These are phyloP conservation scores for Callyntrura guangdongensis DNA, from an alignment of 2,888 invertebrate genomes.

Conservation along the genomic window DNA sequence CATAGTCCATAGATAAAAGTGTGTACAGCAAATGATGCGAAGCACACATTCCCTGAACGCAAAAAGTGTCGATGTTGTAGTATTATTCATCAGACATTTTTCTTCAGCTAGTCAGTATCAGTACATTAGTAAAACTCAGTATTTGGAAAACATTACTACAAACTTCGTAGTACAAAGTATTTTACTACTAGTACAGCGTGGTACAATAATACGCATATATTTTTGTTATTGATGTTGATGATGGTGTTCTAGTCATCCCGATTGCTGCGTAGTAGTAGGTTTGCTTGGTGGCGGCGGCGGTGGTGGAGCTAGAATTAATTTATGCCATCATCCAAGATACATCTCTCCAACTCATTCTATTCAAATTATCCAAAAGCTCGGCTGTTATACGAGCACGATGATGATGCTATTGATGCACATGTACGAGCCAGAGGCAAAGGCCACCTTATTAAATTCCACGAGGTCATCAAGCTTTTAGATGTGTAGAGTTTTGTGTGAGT, in stretches of 20 bases:
- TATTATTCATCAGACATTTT: constrained; percentile 41
- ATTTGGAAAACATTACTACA: constrained; percentile 10
- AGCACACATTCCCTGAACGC: constrained; percentile 30
- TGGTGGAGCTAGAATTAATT: constrained; percentile 57
- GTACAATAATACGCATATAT: no score
- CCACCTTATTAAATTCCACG: constrained; percentile 71
- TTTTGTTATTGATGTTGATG: constrained; percentile 11
- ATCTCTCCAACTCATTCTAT: constrained; percentile 38
- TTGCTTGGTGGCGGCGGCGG: constrained; percentile 6
- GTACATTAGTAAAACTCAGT: constrained; percentile 23
- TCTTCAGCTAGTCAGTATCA: constrained; percentile 12
- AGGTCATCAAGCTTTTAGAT: constrained; percentile 66
- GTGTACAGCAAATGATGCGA: constrained; percentile 33
- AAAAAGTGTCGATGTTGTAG: constrained; percentile 10
- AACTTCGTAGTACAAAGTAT: no score
- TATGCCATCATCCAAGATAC: constrained; percentile 57
- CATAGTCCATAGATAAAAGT: constrained; percentile 15
- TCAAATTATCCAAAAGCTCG: constrained; percentile 32
- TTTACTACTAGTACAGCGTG: no score
- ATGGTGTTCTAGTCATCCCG: constrained; percentile 72
- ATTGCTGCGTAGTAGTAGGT: constrained; percentile 59
- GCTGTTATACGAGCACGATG: constrained; percentile 25
- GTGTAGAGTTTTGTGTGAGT: not conserved
- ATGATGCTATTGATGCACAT: constrained; percentile 59
- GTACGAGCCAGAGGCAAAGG: constrained; percentile 59